These are phyloP conservation scores for Halictus rubicundus DNA, from an alignment of 1,140 invertebrate genomes.

Conservation along the genomic window DNA sequence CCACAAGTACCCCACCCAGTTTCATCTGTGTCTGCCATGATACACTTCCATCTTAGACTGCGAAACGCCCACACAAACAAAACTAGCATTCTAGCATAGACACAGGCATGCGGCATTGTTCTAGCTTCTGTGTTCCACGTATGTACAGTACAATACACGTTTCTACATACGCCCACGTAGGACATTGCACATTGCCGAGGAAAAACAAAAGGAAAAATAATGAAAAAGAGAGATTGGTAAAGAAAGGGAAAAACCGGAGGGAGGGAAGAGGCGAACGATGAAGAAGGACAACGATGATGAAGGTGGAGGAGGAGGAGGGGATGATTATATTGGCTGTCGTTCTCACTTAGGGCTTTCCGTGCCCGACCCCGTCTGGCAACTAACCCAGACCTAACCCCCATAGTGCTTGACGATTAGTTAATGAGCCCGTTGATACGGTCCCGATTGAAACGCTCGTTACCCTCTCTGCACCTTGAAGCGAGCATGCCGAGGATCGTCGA, in stretches of 20 bases:
- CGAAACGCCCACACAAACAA: conserved; percentile 3
- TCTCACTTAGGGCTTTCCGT: conserved; percentile 10
- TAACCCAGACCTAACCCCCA: background rate
- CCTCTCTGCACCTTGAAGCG: no score
- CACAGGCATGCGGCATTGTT: conserved; percentile 74
- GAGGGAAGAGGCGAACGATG: background rate
- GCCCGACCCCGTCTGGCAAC: background rate
- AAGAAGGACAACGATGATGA: background rate
- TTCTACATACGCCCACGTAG: conserved; percentile 20
- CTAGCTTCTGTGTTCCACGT: conserved; percentile 70
- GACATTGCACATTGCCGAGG: conserved; percentile 13
- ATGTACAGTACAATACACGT: conserved; percentile 52
- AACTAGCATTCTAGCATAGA: conserved; percentile 73
- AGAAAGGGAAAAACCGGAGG: background rate
- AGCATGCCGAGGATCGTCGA: no score
- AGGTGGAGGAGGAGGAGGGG: background rate
- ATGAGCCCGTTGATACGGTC: background rate
- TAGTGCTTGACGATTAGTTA: conserved; percentile 23
- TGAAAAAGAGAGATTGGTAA: background rate
- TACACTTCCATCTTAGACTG: no score
- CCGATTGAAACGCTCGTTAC: no score
- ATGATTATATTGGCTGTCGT: no score
- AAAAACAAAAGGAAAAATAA: background rate
- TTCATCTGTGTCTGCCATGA: conserved; percentile 13
- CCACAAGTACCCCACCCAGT: background rate